phyloP scores from a whole-genome alignment of 1,140 invertebrate species.

The Zaprionus nigranus region DNA sequence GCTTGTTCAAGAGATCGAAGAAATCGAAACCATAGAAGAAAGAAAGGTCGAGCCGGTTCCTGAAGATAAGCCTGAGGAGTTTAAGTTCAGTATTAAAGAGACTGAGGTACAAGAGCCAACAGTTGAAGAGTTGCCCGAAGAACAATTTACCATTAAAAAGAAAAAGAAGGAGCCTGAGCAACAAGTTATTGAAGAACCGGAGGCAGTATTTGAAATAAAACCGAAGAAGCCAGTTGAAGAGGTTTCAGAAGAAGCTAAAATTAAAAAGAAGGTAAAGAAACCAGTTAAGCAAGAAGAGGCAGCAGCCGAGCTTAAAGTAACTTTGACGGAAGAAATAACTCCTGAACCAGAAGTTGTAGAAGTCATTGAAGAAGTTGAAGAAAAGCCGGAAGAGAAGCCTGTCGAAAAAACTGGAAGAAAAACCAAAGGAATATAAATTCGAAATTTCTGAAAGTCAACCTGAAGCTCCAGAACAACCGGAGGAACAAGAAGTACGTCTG shows the following conservation, averaged over 20 bases:
- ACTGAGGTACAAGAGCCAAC: constrained; percentile 64
- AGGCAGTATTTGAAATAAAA: constrained; percentile 71
- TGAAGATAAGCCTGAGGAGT: constrained; percentile 52
- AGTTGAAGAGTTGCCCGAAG: constrained; percentile 66
- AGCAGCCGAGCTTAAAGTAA: constrained; percentile 67
- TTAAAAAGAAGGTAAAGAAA: constrained; percentile 71
- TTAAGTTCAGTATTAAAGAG: constrained; percentile 62
- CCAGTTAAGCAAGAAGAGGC: constrained; percentile 58
- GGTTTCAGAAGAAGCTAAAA: constrained; percentile 77
- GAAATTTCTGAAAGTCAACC: constrained; percentile 61
- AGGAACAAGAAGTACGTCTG: constrained; percentile 55
- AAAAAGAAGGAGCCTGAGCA: constrained; percentile 59
- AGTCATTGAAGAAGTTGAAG: constrained; percentile 66
- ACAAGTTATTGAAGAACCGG: constrained; percentile 71
- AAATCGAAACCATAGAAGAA: constrained; percentile 62
- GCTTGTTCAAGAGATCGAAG: constrained; percentile 69
- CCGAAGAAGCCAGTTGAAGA: constrained; percentile 70
- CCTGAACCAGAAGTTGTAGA: constrained; percentile 57
- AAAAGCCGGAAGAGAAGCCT: constrained; percentile 30
- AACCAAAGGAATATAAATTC: constrained; percentile 51
- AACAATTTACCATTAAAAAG: constrained; percentile 69
- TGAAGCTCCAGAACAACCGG: constrained; percentile 39
- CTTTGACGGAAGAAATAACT: constrained; percentile 53
- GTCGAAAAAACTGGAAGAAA: constrained; percentile 26
- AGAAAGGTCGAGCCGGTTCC: constrained; percentile 11